Evolutionary conservation across 1,140 invertebrate genomes (phyloP), one percentile per base, ranked within the genome.

Genomic region (Musca vetustissima): DNA sequence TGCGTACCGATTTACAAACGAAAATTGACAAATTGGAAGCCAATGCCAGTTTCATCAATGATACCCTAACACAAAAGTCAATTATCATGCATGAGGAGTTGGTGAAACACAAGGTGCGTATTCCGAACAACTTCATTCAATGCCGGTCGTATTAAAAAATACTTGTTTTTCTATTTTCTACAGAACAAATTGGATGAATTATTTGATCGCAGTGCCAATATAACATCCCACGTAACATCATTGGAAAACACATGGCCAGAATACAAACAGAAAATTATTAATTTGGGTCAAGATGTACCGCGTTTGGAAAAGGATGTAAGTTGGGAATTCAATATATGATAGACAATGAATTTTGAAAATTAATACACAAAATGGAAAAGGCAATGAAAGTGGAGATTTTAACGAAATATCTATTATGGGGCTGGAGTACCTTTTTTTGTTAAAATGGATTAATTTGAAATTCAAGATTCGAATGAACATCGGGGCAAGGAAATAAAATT

Each of bases 201-300:
- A 55, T 70, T 80, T 50, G 77, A 79, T 72, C 75, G 73, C 9
- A 76, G 74, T 25, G 72, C 78, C 48, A 81, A 80, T 47, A 73
- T 80, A 32, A 76, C 76, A 36, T 79, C 79, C 7, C 79, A 81
- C 70, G 79, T 81, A 0, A 71, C 73, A 19, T 81, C 79, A 21
- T 71, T 81, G 53, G 74, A 76, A 68, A 75, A 78, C 61, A 76
- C 74, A 70, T 80, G 76, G 76, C 70, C 73, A 13, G 74, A 80
- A 64, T 76, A 73, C 25, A 80, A 76, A 25, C 73, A 80, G 25
- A 75, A 75, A 73, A 72, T 79, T 11, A 70, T 69, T 11, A 70
- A 67, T 65, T 66, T 76, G 2, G 76, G 57, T 36, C 32, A 61
- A 8, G 57, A 61, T 59, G 52, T 47, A 57, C 55, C 57, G 64